Conservation (phyloP, 2,888 invertebrate genomes). For the Dicycla oo region DNA sequence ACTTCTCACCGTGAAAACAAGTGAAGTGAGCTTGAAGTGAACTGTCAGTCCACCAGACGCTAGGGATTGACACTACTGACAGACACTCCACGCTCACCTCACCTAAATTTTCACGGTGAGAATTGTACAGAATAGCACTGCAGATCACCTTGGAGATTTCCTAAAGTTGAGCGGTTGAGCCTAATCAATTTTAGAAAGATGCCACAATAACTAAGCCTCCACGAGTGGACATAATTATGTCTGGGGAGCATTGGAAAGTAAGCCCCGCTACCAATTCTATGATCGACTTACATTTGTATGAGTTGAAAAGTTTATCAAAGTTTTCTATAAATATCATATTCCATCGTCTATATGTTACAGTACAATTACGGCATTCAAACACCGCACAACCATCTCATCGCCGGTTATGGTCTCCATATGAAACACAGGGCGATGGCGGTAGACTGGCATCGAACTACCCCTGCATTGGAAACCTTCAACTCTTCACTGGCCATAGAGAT, state of each 20-base stretch:
- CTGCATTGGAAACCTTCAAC: slow-evolving; percentile 79
- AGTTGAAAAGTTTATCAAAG: neutral
- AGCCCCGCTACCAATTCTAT: neutral
- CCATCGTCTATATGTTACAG: slow-evolving; percentile 67
- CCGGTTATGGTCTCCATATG: slow-evolving; percentile 79
- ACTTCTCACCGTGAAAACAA: too few species aligned
- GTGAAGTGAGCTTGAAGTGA: too few species aligned
- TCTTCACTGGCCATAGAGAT: slow-evolving; percentile 80
- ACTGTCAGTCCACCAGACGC: too few species aligned
- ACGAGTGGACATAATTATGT: neutral
- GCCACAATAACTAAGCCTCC: neutral
- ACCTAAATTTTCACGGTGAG: too few species aligned
- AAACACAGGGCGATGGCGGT: slow-evolving; percentile 82
- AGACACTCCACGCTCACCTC: too few species aligned
- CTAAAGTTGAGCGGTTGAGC: neutral
- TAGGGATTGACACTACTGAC: too few species aligned
- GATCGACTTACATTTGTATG: neutral
- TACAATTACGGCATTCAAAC: slow-evolving; percentile 73
- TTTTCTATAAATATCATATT: neutral
- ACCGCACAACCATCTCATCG: slow-evolving; percentile 66
- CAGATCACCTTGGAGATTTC: neutral
- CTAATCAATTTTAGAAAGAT: neutral
- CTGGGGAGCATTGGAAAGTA: neutral
- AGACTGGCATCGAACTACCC: slow-evolving; percentile 81
- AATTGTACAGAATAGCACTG: too few species aligned